Conservation (phyloP, 2,113 vertebrate genomes). For the Amphilophus citrinellus region DNA sequence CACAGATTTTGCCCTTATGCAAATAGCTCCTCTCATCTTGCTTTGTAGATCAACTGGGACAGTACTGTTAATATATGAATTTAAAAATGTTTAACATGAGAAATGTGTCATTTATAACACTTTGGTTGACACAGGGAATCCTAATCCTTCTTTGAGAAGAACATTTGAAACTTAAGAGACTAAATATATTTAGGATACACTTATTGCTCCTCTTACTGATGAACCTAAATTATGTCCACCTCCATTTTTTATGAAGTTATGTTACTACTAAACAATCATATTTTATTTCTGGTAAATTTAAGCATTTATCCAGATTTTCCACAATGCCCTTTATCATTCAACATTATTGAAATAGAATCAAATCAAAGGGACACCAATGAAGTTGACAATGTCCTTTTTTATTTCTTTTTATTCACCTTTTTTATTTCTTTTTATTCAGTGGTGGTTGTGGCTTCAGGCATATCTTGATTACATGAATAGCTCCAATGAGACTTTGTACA, state of each 20-base stretch:
- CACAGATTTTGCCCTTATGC: constrained; percentile 44
- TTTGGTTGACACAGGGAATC: constrained; percentile 14
- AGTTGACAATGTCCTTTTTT: constrained; percentile 23
- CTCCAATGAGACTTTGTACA: constrained; percentile 59
- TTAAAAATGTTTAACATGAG: constrained; percentile 27
- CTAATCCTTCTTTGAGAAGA: not conserved
- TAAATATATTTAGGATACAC: not conserved
- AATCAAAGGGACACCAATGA: constrained; percentile 36
- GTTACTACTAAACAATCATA: not conserved
- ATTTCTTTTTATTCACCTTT: constrained; percentile 24
- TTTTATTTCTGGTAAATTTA: constrained; percentile 52
- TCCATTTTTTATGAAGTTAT: not conserved
- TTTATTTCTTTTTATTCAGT: constrained; percentile 19
- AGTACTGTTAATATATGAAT: constrained; percentile 9
- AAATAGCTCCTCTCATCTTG: constrained; percentile 53
- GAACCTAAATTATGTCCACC: constrained; percentile 3
- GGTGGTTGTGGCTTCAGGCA: constrained; percentile 58
- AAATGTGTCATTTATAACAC: constrained; percentile 4
- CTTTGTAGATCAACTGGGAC: constrained; percentile 22
- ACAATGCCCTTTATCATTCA: constrained; percentile 37
- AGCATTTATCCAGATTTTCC: constrained; percentile 43
- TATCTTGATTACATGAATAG: constrained; percentile 52
- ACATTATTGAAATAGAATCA: constrained; percentile 56
- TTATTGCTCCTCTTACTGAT: constrained; percentile 11
- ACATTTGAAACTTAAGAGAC: not conserved